Base-by-base conservation (phyloP, 1,140 invertebrate genomes). In the Drosophila sulfurigaster region DNA sequence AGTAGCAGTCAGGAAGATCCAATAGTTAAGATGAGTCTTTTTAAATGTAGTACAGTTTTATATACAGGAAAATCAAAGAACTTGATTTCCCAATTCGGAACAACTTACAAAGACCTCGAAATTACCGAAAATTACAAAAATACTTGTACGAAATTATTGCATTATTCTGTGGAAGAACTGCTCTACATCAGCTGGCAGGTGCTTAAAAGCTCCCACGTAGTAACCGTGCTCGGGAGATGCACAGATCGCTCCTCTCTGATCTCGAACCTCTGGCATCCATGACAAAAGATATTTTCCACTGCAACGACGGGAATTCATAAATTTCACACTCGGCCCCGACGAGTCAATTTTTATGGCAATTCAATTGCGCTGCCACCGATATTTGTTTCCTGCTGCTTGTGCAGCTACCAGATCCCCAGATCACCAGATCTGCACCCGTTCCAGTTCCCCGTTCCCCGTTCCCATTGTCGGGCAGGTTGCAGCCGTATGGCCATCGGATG, bases 341-440 rank as follows among this genome's bases (percentile, higher is more conserved):
- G 30, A 43, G 51, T 57, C 52, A 16, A 51, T 63, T 86, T 85
- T 86, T 79, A 85, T 86, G 75, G 81, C 78, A 81, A 86, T 86
- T 86, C 81, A 85, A 85, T 85, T 85, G 81, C 82, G 78, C 32
- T 52, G 81, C 60, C 74, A 81, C 51, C 66, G 82, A 72, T 62
- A 78, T 78, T 75, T 46, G 81, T 57, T 85, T 85, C 81, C 81
- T 85, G 81, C 81, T 67, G 49, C 63, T 52, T 13, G 64, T 52
- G 16, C 28, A 38, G 46, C 38, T 48, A 51, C 38, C 35, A 35
- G 38, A 38, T 38, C 35, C 8, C 32, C 38, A 15, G 38, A 38
- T 38, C 35, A 3, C 32, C 38, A 15, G 54, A 56, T 58, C 66
- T 38, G 49, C 35, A 38, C 41, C 41, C 60, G 45, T 48, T 28